phyloP scores from a whole-genome alignment of 2,113 vertebrate genomes.

The Ophiodon elongatus region DNA sequence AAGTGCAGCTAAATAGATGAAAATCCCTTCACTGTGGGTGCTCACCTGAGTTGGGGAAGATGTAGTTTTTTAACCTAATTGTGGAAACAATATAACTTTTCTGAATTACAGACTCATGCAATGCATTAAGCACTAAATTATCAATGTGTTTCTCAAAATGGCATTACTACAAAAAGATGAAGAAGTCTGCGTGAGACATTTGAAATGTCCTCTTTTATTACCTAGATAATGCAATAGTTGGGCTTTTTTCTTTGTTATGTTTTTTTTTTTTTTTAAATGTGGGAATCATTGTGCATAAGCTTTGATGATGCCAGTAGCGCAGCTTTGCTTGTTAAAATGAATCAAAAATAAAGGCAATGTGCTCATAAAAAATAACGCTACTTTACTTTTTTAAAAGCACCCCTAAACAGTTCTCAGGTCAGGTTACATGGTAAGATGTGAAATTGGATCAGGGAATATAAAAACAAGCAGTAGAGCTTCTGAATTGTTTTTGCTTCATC shows the following conservation, averaged over 20 bases:
- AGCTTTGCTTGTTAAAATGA: neutral
- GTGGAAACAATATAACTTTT: conserved; percentile 14
- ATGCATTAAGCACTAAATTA: neutral
- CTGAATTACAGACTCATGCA: neutral
- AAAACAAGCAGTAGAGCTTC: neutral
- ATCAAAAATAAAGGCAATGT: neutral
- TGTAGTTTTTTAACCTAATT: conserved; percentile 18
- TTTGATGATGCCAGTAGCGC: neutral
- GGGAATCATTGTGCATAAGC: neutral
- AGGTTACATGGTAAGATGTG: neutral
- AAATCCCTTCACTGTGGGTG: conserved; percentile 17
- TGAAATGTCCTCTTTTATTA: conserved; percentile 3
- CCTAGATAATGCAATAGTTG: neutral
- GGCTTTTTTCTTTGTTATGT: neutral
- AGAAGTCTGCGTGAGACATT: conserved; percentile 6
- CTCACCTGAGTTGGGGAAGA: conserved; percentile 14
- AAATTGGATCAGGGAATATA: no score
- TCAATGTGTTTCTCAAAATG: conserved; percentile 27
- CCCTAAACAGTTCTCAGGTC: neutral
- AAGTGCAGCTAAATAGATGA: conserved; percentile 17
- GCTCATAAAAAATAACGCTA: neutral
- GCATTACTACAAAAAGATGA: neutral
- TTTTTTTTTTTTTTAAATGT: neutral
- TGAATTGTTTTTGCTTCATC: neutral
- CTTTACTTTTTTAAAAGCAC: neutral